Base-by-base conservation (phyloP, 2,888 invertebrate genomes). In the Leucania comma region DNA sequence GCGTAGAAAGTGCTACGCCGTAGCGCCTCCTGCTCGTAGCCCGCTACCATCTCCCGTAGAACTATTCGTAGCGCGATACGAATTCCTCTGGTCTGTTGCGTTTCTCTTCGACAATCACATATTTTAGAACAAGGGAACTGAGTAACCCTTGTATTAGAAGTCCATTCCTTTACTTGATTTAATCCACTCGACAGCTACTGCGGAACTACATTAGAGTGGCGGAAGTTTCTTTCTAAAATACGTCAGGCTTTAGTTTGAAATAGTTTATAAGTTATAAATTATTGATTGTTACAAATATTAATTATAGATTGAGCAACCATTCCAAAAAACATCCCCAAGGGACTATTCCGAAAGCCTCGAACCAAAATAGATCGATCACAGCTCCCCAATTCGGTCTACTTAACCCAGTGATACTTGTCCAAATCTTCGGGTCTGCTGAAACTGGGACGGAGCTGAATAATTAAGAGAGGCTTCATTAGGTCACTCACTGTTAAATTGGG, bases 1-100 rank as follows among this genome's bases (percentile, higher is more conserved):
- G 72, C 84, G 83, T 88, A 86, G 88, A 83, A 81, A 80, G 68
- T 73, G 81, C 89, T 89, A 89, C 89, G 87, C 2, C 84, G 89
- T 87, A 88, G 87, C 80, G 29, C 64, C 14, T 81, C 84, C 79
- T 76, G 63, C 68, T 72, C 81, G 83, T 88, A 86, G 82, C 72
- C 26, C 68, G 48, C 59, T 60, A 63, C 53, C 56, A 57, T 48
- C 64, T 69, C 72, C 61, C 66, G 75, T 76, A 79, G 78, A 68
- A 46, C 65, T 63, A 51, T 64, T 51, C 70, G 74, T 77, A 82
- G 73, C 81, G 10, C 17, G 79, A 76, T 74, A 81, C 66, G 70
- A 61, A 50, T 56, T 61, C 17, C 17, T 17, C 17, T 42, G 17
- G 6, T 42, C 42, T 42, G 17, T 42, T 42, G 42, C 42, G 42